Conservation (phyloP, 2,888 invertebrate genomes). For the Phortica magna region DNA sequence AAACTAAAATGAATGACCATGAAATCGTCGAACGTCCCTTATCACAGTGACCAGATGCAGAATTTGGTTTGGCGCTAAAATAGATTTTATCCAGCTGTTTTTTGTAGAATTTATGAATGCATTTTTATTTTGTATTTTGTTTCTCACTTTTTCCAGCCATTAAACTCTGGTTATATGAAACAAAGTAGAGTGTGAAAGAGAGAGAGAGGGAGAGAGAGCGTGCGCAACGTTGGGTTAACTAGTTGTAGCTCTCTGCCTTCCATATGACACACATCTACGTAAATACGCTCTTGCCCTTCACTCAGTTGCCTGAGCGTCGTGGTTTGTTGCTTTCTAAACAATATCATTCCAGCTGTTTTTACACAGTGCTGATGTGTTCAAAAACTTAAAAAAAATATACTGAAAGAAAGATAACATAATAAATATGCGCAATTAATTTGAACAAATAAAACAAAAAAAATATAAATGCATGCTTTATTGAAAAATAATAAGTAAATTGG, state of each 20-base stretch:
- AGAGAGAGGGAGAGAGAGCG: background rate
- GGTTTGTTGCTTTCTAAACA: slow-evolving; percentile 28
- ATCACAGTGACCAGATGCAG: no score
- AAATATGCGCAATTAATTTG: background rate
- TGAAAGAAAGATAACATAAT: background rate
- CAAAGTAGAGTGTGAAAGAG: background rate
- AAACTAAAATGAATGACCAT: no score
- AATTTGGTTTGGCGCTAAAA: no score
- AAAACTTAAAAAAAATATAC: background rate
- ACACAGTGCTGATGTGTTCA: slow-evolving; percentile 16
- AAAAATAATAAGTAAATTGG: background rate
- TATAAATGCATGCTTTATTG: background rate
- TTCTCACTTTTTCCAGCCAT: no score
- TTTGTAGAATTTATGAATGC: no score
- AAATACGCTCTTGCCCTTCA: background rate
- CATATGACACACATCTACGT: background rate
- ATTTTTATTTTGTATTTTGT: no score
- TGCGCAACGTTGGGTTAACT: background rate
- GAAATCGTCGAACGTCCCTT: no score
- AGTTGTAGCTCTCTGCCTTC: background rate
- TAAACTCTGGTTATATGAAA: no score
- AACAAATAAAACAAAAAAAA: background rate
- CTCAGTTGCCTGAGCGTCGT: background rate
- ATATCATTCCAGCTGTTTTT: slow-evolving; percentile 12
- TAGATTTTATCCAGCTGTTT: no score